Evolutionary conservation across 2,888 invertebrate genomes (phyloP).

Genomic region (Ormyrus pomaceus): DNA sequence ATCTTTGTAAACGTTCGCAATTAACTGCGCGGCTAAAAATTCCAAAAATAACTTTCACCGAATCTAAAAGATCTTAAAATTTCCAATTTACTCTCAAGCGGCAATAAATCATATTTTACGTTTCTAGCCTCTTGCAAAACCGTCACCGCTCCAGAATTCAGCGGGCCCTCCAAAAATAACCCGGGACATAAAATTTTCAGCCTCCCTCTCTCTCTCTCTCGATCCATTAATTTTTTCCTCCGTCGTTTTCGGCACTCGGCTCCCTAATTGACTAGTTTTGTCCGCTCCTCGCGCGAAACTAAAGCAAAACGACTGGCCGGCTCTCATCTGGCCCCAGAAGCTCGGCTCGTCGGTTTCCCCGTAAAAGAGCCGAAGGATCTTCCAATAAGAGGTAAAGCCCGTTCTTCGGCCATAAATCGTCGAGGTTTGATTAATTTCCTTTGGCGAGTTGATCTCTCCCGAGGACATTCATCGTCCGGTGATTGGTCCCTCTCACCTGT

Average conservation of each 20-base stretch:
- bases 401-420: slow-evolving; percentile 46
- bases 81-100: no score
- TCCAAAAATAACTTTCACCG: no score
- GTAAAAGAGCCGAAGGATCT: neutral
- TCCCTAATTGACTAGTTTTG: slow-evolving; percentile 57
- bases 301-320: neutral
- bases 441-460: slow-evolving; percentile 9
- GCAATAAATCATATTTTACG: slow-evolving; percentile 16
- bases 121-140: neutral
- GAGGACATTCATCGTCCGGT: slow-evolving; percentile 9
- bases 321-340: neutral
- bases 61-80: no score
- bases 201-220: slow-evolving; percentile 23
- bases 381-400: neutral
- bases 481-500: slow-evolving; percentile 40
- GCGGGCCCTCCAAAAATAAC: slow-evolving; percentile 9
- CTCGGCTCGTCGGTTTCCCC: no score
- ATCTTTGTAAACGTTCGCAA: no score
- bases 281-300: neutral
- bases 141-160: neutral
- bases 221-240: neutral
- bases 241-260: slow-evolving; percentile 11
- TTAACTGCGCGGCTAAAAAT: no score
- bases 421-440: slow-evolving; percentile 51
- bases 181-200: slow-evolving; percentile 4